Evolutionary conservation across 53 echinoderm and acorn worm species (phyloP), one percentile per base, ranked within the genome.

Genomic region (Henricia sp.): DNA sequence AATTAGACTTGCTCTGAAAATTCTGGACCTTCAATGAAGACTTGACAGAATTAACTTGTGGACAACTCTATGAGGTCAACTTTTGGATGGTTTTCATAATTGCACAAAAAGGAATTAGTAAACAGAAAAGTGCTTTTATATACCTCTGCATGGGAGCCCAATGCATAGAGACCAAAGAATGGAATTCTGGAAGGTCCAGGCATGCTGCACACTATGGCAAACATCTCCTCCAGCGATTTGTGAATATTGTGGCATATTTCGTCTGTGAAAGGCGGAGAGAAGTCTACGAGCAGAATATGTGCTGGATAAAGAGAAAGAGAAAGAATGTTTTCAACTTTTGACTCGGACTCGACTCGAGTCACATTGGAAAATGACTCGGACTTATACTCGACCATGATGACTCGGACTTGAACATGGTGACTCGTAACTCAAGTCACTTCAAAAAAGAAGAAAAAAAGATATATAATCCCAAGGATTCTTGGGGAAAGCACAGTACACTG

Each of bases 121-220:
- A n/a, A n/a, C n/a, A n/a, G n/a, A n/a, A n/a, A n/a, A n/a, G 44
- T 9, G 44, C 13, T 44, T 9, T 44, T 20, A 46, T 64, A 28
- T 89, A 96, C 96, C 96, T 96, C 96, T 44, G 91, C 84, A 56
- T 90, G 89, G 16, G 62, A 14, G n/a, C 93, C 88, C 36, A 96
- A 77, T 9, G 91, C 93, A 70, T 86, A 96, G 9, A 96, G 82
- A 35, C 96, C 90, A 87, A 96, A 96, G 80, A 87, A 93, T 23
- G 96, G 93, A 6, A 93, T 65, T 21, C 96, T 67, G 3, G 89
- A 82, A 0, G 93, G 91, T 0, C 93, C 96, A 48, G 84, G 44
- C 84, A 93, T 63, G 72, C 85, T 91, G 85, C 96, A 96, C 33
- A 90, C 93, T 27, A 93, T 60, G 0, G 91, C 83, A 60, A 96